Evolutionary conservation across 2,113 vertebrate species (phyloP), one percentile per base, ranked within the genome.

Genomic region (Polyodon spathula): DNA sequence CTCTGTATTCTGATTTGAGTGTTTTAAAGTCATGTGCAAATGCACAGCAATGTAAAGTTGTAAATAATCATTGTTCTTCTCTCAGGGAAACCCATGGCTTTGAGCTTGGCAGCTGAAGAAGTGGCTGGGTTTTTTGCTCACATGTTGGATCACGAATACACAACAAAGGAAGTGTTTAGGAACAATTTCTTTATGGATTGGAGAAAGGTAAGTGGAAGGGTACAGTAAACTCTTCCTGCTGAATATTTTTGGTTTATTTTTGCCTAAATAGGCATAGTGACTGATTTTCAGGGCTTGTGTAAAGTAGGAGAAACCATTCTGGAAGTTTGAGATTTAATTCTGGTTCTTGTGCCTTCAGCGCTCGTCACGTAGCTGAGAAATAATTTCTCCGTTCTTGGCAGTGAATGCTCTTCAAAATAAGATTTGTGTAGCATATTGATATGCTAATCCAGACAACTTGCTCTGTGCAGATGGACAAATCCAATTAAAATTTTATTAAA

Each of bases 371-470:
- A 50, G 48, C 2, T 50, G 48, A n/a, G 79, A 84, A 86, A 87
- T 86, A 85, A 87, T 87, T 86, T 85, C 71, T 80, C 73, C 76
- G 79, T 78, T 80, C 80, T 87, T 84, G 78, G 79, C 76, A 74
- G 76, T 84, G 84, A 85, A 77, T 86, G 78, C 86, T 78, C 82
- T 87, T 81, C 80, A 86, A 87, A 86, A 88, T 82, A 79, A 58
- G 80, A 86, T 88, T 88, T 86, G 82, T 88, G 80, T 78, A 78
- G 83, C 76, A 79, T 79, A 86, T 86, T 88, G 84, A 85, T 83
- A 86, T 87, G 86, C 82, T 88, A 87, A 88, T 88, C 78, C 78
- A 78, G 79, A 88, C 82, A 88, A 86, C 77, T 71, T 68, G 71
- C 85, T 81, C 68, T 74, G 71, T 69, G 78, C 84, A 80, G 82